Conservation (phyloP, 2,797 vertebrate species). For the Ficedula albicollis region DNA sequence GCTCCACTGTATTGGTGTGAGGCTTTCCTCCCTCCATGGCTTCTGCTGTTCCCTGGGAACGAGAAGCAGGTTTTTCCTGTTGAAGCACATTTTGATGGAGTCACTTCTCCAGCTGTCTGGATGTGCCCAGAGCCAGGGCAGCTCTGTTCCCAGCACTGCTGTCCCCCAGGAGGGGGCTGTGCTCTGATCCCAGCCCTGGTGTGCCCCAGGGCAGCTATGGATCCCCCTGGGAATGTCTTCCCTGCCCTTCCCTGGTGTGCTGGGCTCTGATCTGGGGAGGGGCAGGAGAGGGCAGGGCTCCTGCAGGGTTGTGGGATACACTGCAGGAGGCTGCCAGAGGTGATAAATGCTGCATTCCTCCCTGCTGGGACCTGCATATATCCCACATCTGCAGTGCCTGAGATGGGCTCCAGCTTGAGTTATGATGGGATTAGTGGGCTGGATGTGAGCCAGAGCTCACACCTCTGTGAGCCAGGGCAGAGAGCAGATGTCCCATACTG, state of each 20-base stretch:
- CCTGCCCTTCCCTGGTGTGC: accelerated
- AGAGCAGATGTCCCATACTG: not conserved
- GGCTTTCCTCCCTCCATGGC: not conserved
- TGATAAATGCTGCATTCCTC: not conserved
- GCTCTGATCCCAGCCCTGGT: not conserved
- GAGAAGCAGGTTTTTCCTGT: not conserved
- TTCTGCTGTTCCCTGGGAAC: not conserved
- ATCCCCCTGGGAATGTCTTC: not conserved
- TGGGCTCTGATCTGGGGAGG: not conserved
- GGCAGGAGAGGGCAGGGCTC: not conserved
- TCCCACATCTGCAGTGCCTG: not conserved
- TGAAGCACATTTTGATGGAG: not conserved
- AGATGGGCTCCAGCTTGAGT: accelerated
- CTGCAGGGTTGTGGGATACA: not conserved
- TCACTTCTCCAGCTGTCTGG: not conserved
- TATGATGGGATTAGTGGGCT: not conserved
- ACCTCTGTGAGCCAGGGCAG: not conserved
- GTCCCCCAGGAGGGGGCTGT: accelerated
- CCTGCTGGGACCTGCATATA: not conserved
- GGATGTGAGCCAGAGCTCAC: not conserved
- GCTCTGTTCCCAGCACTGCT: not conserved
- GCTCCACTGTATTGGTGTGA: not conserved
- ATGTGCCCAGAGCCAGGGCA: not conserved
- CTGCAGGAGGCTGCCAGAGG: not conserved
- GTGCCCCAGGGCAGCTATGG: accelerated